Evolutionary conservation across 2,113 vertebrate genomes (phyloP), one percentile per base, ranked within the genome.

Genomic region (Oncorhynchus clarkii): DNA sequence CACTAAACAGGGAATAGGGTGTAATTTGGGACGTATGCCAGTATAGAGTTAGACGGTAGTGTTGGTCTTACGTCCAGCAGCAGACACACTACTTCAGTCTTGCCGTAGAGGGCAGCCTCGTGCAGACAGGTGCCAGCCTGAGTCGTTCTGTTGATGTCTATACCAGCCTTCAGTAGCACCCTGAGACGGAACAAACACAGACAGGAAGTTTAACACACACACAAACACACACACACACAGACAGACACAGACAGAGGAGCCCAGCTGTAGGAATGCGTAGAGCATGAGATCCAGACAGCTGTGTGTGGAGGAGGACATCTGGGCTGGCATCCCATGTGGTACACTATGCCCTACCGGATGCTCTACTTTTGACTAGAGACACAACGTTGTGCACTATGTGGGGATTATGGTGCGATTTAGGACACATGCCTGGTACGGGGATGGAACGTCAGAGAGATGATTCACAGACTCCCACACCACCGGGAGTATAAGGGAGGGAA

Each of bases 71-170:
- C 94, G 8, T 96, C 95, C 79, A 95, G 84, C 77, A 96, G 89
- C 70, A 96, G 91, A 67, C 94, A 91, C 29, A 95, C 95, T 73
- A 95, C 95, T 0, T 96, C 95, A 0, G 94, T 96, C 88, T 96
- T 96, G 78, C 95, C 95, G 0, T 94, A 96, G 31, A 96, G 91
- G 0, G 95, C 93, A 0, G 94, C 95, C 74, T 96, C 94, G 0
- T 96, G 95, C 79, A 96, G 89, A 0, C 94, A 94, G 0, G 95
- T 96, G 83, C 95, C 95, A 0, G 94, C 90, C 84, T 95, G 95
- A 78, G 95, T 95, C 77, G 94, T 94, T 73, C 94, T 92, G 90
- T 95, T 96, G 75, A 96, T 95, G 85, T 94, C 89, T 0, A 93
- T 93, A 84, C 92, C 90, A 0, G 93, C 89, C 86, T 94, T 90